Conservation (phyloP, 2,888 invertebrate species). For the Lamproptera curius region DNA sequence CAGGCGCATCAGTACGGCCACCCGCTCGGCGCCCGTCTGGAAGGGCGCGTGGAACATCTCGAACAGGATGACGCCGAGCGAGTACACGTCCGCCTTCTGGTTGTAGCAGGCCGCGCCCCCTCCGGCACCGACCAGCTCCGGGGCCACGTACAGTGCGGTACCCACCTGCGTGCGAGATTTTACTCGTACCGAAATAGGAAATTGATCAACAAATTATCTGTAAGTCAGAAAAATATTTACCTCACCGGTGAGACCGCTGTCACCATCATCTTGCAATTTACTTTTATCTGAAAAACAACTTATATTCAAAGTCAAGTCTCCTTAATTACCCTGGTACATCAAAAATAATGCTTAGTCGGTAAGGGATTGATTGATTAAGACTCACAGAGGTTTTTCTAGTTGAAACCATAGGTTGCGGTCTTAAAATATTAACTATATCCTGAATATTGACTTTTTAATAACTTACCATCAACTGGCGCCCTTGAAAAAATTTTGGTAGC, state of each 20-base stretch:
- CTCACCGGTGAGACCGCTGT: conserved; percentile 56
- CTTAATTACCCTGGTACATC: no score
- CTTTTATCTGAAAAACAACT: conserved; percentile 50
- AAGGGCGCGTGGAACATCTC: conserved; percentile 96
- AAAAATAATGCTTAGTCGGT: no score
- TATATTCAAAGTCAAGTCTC: no score
- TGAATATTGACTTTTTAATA: no score
- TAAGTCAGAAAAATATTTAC: conserved; percentile 16
- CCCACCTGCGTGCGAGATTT: conserved; percentile 92
- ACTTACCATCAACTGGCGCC: conserved; percentile 63
- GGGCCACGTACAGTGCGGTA: conserved; percentile 96
- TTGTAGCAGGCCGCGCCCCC: conserved; percentile 89
- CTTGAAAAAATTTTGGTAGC: conserved; percentile 85
- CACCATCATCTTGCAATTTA: conserved; percentile 55
- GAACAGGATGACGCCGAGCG: conserved; percentile 94
- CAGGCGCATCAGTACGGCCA: conserved; percentile 85
- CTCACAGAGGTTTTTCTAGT: no score
- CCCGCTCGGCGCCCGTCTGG: conserved; percentile 93
- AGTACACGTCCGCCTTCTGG: conserved; percentile 94
- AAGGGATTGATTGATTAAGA: no score
- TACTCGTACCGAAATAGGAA: no score
- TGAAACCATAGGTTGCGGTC: no score
- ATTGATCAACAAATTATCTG: no score
- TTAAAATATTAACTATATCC: no score
- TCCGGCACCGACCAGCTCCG: conserved; percentile 88